Base-by-base conservation (phyloP, 2,797 vertebrate genomes). In the Anabacerthia variegaticeps region DNA sequence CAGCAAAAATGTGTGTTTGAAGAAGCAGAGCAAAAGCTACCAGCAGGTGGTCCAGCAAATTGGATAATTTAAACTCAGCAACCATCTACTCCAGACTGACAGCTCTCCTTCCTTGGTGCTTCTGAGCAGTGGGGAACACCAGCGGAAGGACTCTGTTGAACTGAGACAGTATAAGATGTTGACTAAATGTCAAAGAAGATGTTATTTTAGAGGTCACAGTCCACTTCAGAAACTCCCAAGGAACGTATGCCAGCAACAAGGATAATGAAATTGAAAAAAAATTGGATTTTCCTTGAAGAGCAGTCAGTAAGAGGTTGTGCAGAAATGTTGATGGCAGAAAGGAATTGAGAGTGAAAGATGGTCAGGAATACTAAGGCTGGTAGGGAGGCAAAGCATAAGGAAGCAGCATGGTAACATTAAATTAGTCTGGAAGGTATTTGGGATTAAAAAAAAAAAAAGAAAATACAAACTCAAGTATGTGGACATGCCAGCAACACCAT, bases 141-240 rank as follows among this genome's bases (percentile, higher is more conserved):
- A 12, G 59, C n/a, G 61, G 24, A 89, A 94, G n/a, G 39, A 67
- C 76, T 66, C 74, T 51, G n/a, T 66, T 78, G 52, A 93, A 89
- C 32, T 34, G 44, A 96, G 78, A 88, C 5, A 63, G 55, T n/a
- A 63, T 30, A 92, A 69, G 44, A 74, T 49, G 49, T 56, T 86
- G 79, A 88, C 43, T 84, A 71, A 84, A 91, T 36, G 62, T 82
- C 92, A 95, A 88, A 89, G 34, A 88, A 8, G 4, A 44, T 76
- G 41, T 69, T 94, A 83, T 77, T 92, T 92, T 66, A 85, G 80
- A 96, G 92, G 89, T 88, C 83, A 88, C 19, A 91, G 65, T 77
- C 39, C 54, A 83, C 76, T 89, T 88, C 56, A 41, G 58, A 66
- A 93, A 79, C 39, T 91, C 66, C 49, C 72, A 84, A 65, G 30